phyloP scores from a whole-genome alignment of 2,888 invertebrate species.

The Drosophila emarginata region DNA sequence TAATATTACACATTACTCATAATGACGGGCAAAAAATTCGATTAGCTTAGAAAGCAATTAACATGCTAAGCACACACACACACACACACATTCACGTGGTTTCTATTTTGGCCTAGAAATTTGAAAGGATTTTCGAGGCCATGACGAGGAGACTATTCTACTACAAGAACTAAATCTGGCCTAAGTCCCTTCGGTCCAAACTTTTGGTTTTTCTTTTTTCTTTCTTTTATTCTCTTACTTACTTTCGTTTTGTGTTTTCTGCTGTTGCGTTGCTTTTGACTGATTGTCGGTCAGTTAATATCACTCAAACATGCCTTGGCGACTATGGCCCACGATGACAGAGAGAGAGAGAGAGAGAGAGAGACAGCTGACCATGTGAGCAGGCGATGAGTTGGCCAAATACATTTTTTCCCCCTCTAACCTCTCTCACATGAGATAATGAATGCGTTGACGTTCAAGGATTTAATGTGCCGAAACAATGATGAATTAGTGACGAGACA shows the following conservation, averaged over 20 bases:
- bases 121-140: slow-evolving; percentile 53
- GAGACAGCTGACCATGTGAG: slow-evolving; percentile 54
- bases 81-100: slow-evolving; percentile 4
- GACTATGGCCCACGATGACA: slow-evolving; percentile 47
- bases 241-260: slow-evolving; percentile 5
- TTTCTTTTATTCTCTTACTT: not conserved
- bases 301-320: slow-evolving; percentile 65
- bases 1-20: slow-evolving; percentile 65
- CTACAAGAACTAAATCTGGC: slow-evolving; percentile 62
- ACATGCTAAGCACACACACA: slow-evolving; percentile 59
- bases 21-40: slow-evolving; percentile 75
- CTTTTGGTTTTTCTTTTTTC: slow-evolving; percentile 23
- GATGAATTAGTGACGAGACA: slow-evolving; percentile 80
- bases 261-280: slow-evolving; percentile 59
- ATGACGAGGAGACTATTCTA: slow-evolving; percentile 49
- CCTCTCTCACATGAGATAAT: slow-evolving; percentile 62
- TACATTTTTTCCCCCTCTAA: slow-evolving; percentile 15
- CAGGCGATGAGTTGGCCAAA: slow-evolving; percentile 69
- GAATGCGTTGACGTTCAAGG: slow-evolving; percentile 78
- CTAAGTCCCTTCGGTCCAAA: slow-evolving; percentile 52
- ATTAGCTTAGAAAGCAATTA: slow-evolving; percentile 76
- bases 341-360: slow-evolving; percentile 9
- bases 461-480: slow-evolving; percentile 79
- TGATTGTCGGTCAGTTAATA: slow-evolving; percentile 78
- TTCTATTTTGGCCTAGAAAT: slow-evolving; percentile 37